Evolutionary conservation across 1,140 invertebrate genomes (phyloP), one percentile per base, ranked within the genome.

Genomic region (Gryon sp.): DNA sequence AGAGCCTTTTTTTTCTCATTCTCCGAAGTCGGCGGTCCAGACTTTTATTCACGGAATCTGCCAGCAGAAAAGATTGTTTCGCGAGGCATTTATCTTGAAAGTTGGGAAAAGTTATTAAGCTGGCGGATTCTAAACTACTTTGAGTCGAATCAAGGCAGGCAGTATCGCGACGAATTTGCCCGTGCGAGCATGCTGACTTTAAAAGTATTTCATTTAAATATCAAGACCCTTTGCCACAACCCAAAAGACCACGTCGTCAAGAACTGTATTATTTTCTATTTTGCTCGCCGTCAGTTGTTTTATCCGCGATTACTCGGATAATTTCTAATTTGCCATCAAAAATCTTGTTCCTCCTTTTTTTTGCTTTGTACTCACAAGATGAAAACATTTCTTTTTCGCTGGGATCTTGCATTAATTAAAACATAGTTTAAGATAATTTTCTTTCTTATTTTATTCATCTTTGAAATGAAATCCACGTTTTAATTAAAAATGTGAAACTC

Each of bases 201-300:
- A 69, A 80, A 76, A 78, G 79, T 79, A 79, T 79, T 80, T 79
- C 76, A 78, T 76, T 80, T 76, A 68, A 79, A 79, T 80, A 80
- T 78, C 76, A 76, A 74, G 36, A 74, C 66, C 57, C 59, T 75
- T 63, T 57, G 40, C 43, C 59, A 6, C 18, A 55, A 41, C 22
- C 41, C 30, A 26, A 22, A 26, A 15, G 36, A 8, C 34, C 24
- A 7, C 50, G 18, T 50, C 50, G 55, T 36, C 20, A 57, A 40
- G 53, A n/a, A 75, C 34, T 53, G 34, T 68, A 68, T 75, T 75
- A 62, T 48, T 34, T 5, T 76, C 55, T 68, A 62, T 55, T 75
- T 62, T 36, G 24, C 11, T 6, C 24, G 32, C 22, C 16, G 15
- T 6, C 12, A 26, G 19, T 41, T n/a, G n/a, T 52, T 66, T 66